A percentile compares a stretch with the other conserved stretches of the same genome.
These are phyloP conservation scores for Amphiprion clarkii DNA, from an alignment of 2,797 vertebrate genomes.

Conservation along the genomic window DNA sequence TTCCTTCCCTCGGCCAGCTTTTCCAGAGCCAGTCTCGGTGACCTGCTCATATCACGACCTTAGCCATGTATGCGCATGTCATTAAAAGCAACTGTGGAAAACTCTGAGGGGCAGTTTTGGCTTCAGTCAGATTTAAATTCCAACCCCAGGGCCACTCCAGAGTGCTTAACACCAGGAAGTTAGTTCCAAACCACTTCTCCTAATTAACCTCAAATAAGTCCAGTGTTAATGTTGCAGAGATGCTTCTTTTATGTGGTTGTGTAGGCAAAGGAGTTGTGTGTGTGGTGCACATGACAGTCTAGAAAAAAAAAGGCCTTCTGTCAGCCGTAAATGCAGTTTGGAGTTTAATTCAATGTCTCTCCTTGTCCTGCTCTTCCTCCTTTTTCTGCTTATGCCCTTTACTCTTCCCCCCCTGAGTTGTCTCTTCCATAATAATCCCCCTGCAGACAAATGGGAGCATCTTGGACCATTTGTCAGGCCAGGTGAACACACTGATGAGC, in stretches of 20 bases:
- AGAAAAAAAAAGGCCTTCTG: slow-evolving; percentile 27
- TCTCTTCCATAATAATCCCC: not conserved
- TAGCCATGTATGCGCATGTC: slow-evolving; percentile 47
- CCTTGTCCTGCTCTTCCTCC: slow-evolving; percentile 14
- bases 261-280: slow-evolving; percentile 24
- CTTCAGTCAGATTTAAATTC: slow-evolving; percentile 80
- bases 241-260: slow-evolving; percentile 55
- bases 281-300: slow-evolving; percentile 15
- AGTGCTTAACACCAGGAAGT: slow-evolving; percentile 75
- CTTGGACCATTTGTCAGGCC: slow-evolving; percentile 57
- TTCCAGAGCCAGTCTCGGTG: slow-evolving; percentile 37
- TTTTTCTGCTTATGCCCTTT: slow-evolving; percentile 28
- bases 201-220: slow-evolving; percentile 80
- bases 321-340: slow-evolving; percentile 38
- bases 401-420: not conserved
- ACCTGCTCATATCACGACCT: slow-evolving; percentile 62
- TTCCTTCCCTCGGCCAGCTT: slow-evolving; percentile 48
- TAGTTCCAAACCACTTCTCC: slow-evolving; percentile 78
- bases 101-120: slow-evolving; percentile 59
- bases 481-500: slow-evolving; percentile 55
- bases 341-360: slow-evolving; percentile 37
- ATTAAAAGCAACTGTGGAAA: slow-evolving; percentile 68
- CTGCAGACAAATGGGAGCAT: slow-evolving; percentile 66
- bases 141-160: slow-evolving; percentile 68
- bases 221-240: slow-evolving; percentile 71